Evolutionary conservation across 2,888 invertebrate species (phyloP), one percentile per base, ranked within the genome.

Genomic region (Odontocerum albicorne): DNA sequence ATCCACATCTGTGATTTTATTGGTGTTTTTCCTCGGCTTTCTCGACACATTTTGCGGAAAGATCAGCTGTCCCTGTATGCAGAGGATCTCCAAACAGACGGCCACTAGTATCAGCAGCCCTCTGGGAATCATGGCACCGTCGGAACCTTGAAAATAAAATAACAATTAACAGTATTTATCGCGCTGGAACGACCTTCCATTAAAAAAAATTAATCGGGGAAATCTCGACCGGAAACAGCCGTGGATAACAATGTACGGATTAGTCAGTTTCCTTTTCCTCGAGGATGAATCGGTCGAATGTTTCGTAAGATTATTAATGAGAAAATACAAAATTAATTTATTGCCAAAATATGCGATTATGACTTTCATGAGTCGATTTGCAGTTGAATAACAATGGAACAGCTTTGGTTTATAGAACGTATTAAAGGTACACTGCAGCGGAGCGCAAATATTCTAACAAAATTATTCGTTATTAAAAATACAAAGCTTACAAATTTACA

Each of bases 1-100:
- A 59, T 79, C 75, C 8, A 86, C 73, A 57, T 79, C 77, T 60
- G 77, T 66, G 61, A 87, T 83, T 64, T 77, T 77, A 66, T 83
- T 85, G 54, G 77, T 45, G 67, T 61, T 60, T 47, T 54, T 52
- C 35, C 61, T 46, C 35, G 57, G 55, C 21, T 61, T 53, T 32
- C 53, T 49, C 16, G 56, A 61, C 3, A 61, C 58, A 31, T 43
- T 58, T 2, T 53, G 46, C 10, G 61, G 58, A 31, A 59, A 61
- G 49, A 61, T 56, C 33, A 61, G 56, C 46, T 61, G 61, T 7
- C 55, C 52, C 4, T 52, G 44, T 2, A 38, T 20, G 36, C 21
- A 4, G 12, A 46, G 8, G 2, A 50, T 22, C 33, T 55, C 43
- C 49, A 46, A n/a, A 13, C 16, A 13, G 36, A 54, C 22, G n/a